Evolutionary conservation across 1,140 invertebrate genomes (phyloP).

Genomic region (Lanistes nyassanus): DNA sequence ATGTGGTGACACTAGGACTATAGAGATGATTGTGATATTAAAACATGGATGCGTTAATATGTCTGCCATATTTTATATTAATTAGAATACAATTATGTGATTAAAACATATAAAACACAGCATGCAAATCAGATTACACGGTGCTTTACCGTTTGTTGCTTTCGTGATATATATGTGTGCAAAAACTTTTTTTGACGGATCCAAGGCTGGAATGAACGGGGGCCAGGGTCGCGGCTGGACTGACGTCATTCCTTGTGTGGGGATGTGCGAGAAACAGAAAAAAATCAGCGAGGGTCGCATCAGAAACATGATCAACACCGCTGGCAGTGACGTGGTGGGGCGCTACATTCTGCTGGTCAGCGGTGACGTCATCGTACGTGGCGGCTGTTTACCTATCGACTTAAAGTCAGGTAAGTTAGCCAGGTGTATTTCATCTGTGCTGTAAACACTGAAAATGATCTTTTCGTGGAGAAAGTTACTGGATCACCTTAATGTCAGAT

Average conservation of each 20-base stretch:
- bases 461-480: too few species aligned
- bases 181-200: conserved; percentile 11
- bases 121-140: too few species aligned
- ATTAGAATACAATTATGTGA: too few species aligned
- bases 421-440: too few species aligned
- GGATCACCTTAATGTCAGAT: too few species aligned
- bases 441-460: not conserved
- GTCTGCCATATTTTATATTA: too few species aligned
- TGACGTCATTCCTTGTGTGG: conserved; percentile 29
- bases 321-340: conserved; percentile 40
- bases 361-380: conserved; percentile 32
- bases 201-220: conserved; percentile 51
- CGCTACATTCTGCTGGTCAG: conserved; percentile 44
- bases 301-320: conserved; percentile 16
- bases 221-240: conserved; percentile 44
- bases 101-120: too few species aligned
- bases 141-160: too few species aligned
- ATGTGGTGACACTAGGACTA: too few species aligned
- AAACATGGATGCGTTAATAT: too few species aligned
- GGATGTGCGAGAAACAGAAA: not conserved
- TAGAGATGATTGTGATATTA: too few species aligned
- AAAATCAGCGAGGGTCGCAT: conserved; percentile 3
- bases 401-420: conserved; percentile 18
- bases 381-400: conserved; percentile 36
- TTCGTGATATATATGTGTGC: conserved; percentile 2